Base-by-base conservation (phyloP, 2,113 vertebrate species). In the Macroglossus sobrinus region DNA sequence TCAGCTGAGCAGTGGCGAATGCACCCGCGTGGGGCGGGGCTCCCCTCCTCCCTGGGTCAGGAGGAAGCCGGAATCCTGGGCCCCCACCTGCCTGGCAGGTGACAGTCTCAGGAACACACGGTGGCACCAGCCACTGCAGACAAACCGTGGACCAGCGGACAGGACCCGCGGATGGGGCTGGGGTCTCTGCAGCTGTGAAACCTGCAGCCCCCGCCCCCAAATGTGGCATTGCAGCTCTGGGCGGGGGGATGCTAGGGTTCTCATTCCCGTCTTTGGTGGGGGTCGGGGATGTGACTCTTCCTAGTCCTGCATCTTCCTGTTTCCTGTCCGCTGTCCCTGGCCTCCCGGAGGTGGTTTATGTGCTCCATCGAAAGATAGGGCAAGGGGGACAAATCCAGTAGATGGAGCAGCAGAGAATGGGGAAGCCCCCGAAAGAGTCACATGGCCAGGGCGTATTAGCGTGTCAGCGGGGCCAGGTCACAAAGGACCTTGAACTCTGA, bases 251-350 rank as follows among this genome's bases (percentile, higher is more conserved):
- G 15, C 21, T 21, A 4, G 9, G 22, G 75, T 4, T 30, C 55
- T 10, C 0, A 3, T 0, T 14, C 22, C 69, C 57, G 5, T 1
- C 2, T 2, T 2, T 7, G 19, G 33, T 7, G 35, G 18, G 10
- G 11, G 47, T 50, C 14, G 9, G 74, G n/a, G 0, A 0, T 13
- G 8, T 4, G n/a, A 19, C 1, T 33, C 35, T 75, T 40, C 55
- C 59, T 3, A 7, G 15, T 3, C 79, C 69, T 40, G 45, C 69
- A 53, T 3, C 28, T n/a, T 45, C 43, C 28, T 10, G 4, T 66
- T 43, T 66, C 47, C 0, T 5, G 45, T 30, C 85, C n/a, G 40
- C 1, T 11, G 15, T 59, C n/a, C 22, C 57, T 5, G n/a, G 45
- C 26, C 35, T 15, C 53, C 43, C 55, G 1, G 7, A 71, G 38